These are phyloP conservation scores for Chelon labrosus DNA, from an alignment of 2,797 vertebrate species.

Conservation along the genomic window DNA sequence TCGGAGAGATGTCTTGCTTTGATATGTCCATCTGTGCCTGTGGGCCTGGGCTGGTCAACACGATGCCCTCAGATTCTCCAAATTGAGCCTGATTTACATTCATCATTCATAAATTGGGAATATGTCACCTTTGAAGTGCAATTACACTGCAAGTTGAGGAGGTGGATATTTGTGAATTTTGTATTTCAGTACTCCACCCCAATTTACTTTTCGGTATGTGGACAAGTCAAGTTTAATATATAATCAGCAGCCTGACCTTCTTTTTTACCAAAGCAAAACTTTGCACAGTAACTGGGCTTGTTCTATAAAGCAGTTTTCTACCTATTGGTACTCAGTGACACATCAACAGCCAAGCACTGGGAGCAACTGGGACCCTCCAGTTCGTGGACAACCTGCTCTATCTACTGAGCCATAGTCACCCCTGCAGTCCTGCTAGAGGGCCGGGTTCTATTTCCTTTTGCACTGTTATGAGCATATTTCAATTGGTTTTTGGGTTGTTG, in stretches of 20 bases:
- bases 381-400: no score
- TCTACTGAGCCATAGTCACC: no score
- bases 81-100: slow-evolving; percentile 73
- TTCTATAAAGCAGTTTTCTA: no score
- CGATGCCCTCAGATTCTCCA: slow-evolving; percentile 64
- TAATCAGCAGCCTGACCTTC: slow-evolving; percentile 27
- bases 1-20: slow-evolving; percentile 75
- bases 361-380: no score
- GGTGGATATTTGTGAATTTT: slow-evolving; percentile 56
- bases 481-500: background rate
- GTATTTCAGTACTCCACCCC: slow-evolving; percentile 57
- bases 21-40: slow-evolving; percentile 77
- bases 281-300: no score
- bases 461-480: slow-evolving; percentile 3
- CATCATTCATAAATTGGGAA: slow-evolving; percentile 77
- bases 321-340: no score
- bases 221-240: slow-evolving; percentile 48
- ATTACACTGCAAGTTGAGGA: slow-evolving; percentile 62
- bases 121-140: slow-evolving; percentile 78
- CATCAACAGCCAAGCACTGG: no score
- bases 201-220: slow-evolving; percentile 32
- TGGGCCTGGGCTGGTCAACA: slow-evolving; percentile 74
- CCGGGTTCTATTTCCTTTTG: slow-evolving; percentile 32
- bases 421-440: background rate
- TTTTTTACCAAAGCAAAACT: slow-evolving; percentile 31